Evolutionary conservation across 1,140 invertebrate genomes (phyloP).

Genomic region (Drosophila carrolli): DNA sequence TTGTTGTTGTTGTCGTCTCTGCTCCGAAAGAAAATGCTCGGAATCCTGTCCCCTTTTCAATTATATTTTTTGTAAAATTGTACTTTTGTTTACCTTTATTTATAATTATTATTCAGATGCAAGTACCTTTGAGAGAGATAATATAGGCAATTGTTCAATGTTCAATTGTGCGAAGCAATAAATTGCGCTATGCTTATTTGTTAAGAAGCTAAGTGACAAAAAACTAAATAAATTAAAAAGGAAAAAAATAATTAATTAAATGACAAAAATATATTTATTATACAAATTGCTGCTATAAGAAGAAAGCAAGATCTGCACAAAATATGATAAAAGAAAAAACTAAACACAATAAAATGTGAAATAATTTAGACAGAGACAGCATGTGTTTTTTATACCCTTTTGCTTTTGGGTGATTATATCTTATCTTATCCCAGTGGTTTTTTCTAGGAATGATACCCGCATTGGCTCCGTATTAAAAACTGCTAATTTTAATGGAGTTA

Average conservation of each 20-base stretch:
- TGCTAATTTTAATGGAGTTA: too few relatives aligned
- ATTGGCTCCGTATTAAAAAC: too few relatives aligned
- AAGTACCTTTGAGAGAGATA: slow-evolving; percentile 47
- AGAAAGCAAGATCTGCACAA: slow-evolving; percentile 47
- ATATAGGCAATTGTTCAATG: slow-evolving; percentile 39
- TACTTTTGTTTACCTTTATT: slow-evolving; percentile 16
- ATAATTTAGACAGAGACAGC: slow-evolving; percentile 40
- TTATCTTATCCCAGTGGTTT: not conserved
- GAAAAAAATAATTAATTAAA: slow-evolving; percentile 20
- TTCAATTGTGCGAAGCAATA: slow-evolving; percentile 65
- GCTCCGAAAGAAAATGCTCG: slow-evolving; percentile 8
- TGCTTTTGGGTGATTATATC: not conserved
- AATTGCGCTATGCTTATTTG: slow-evolving; percentile 62
- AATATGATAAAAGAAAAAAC: slow-evolving; percentile 41
- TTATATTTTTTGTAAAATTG: slow-evolving; percentile 25
- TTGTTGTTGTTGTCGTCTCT: slow-evolving; percentile 20
- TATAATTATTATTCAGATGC: slow-evolving; percentile 43
- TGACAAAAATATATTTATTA: slow-evolving; percentile 58
- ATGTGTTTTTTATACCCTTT: slow-evolving; percentile 1
- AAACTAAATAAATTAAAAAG: slow-evolving; percentile 33
- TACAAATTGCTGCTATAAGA: slow-evolving; percentile 48
- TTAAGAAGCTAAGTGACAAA: slow-evolving; percentile 60
- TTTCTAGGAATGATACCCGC: too few relatives aligned
- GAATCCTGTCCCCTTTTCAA: not conserved
- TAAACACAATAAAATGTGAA: slow-evolving; percentile 55